Base-by-base conservation (phyloP, 2,113 vertebrate genomes). In the Pygoscelis antarcticus region DNA sequence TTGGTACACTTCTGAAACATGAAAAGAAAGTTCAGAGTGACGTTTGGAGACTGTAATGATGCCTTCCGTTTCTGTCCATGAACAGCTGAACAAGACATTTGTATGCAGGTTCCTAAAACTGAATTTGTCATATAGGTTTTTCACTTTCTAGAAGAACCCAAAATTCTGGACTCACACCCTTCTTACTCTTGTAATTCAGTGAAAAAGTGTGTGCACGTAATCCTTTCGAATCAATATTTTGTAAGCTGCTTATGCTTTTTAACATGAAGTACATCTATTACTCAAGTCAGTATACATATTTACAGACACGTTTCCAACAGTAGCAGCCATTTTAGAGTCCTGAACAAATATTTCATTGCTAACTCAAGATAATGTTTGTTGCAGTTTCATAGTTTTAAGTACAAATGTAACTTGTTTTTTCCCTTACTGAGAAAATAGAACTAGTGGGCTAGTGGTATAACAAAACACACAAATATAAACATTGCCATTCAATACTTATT, bases 151-250 rank as follows among this genome's bases (percentile, higher is more conserved):
- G 27, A 74, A 85, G 16, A 58, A 74, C 60, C 54, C 83, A 32
- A 60, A 89, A 40, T 44, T 82, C 81, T 58, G 61, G 47, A 9
- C 34, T 93, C 64, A 3, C 5, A 34, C 55, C 27, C 36, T 81
- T 54, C 70, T 32, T 77, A 0, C 42, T 61, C 51, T 16, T 22
- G 3, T 16, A 87, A 13, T 69, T 70, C 8, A 42, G 1, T 46
- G 70, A 49, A 27, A 38, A 64, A 42, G 0, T 10, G 15, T 51
- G 22, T n/a, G 42, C 57, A 32, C 0, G 0, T 29, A 27, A 32
- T 57, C 52, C 47, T 54, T 72, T 18, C 2, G 1, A 40, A 32
- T 62, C 58, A n/a, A 3, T 51, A 46, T 61, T 77, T 66, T 68
- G 13, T 46, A 17, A 83, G 34, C 34, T 82, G 2, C 10, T 68